phyloP scores from a whole-genome alignment of 1,140 invertebrate species.

The Rhagoletis zephyria region DNA sequence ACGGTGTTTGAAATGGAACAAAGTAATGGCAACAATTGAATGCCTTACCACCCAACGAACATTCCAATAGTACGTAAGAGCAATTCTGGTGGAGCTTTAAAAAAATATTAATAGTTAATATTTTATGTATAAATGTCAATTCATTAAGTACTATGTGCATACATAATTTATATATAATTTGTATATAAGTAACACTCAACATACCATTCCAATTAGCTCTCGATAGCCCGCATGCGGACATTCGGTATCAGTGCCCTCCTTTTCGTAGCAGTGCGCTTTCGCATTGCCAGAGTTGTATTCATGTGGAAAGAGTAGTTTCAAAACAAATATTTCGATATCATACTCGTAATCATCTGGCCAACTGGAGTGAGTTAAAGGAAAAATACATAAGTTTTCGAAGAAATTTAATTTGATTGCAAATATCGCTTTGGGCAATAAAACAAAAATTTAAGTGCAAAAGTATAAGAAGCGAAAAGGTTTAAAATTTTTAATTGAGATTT shows the following conservation, averaged over 20 bases:
- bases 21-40: constrained; percentile 77
- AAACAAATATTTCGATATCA: constrained; percentile 65
- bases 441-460: background rate
- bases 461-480: background rate
- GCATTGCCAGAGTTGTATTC: constrained; percentile 66
- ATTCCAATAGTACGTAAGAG: constrained; percentile 71
- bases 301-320: constrained; percentile 62
- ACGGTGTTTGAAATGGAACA: constrained; percentile 73
- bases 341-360: constrained; percentile 61
- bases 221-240: constrained; percentile 42
- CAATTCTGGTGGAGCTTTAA: constrained; percentile 63
- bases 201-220: constrained; percentile 33
- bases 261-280: constrained; percentile 61
- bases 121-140: background rate
- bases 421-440: background rate
- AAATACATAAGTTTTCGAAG: no score
- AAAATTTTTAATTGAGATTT: no score
- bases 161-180: no score
- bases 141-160: background rate
- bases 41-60: constrained; percentile 71
- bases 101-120: background rate
- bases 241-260: constrained; percentile 5
- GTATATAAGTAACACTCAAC: background rate
- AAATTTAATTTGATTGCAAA: background rate
- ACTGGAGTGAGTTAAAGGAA: background rate